phyloP scores from a whole-genome alignment of 1,140 invertebrate genomes.

The Heliconius melpomene region DNA sequence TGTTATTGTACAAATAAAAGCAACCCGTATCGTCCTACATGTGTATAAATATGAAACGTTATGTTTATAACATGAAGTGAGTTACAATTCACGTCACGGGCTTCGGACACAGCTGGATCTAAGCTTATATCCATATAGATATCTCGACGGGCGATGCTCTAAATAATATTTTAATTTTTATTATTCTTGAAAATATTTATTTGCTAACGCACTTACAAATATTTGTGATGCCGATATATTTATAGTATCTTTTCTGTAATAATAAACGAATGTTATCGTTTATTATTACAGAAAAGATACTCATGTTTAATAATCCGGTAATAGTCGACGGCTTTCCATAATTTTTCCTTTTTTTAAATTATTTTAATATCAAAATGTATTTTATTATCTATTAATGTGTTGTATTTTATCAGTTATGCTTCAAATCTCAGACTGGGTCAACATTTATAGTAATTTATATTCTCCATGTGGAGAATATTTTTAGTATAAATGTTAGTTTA shows the following conservation, averaged over 20 bases:
- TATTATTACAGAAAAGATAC: background rate
- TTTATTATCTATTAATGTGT: too few species aligned
- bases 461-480: too few species aligned
- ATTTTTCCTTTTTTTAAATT: background rate
- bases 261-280: too few species aligned
- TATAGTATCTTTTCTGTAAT: too few species aligned
- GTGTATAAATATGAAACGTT: background rate
- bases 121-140: slow-evolving; percentile 2
- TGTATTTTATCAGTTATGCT: too few species aligned
- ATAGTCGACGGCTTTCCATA: background rate
- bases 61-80: background rate
- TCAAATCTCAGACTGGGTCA: too few species aligned
- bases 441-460: too few species aligned
- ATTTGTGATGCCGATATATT: background rate
- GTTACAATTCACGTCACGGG: background rate
- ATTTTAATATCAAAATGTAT: too few species aligned
- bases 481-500: too few species aligned
- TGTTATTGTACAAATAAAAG: background rate
- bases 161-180: background rate
- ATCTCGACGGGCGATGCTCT: background rate
- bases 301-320: background rate
- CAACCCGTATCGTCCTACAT: too few species aligned
- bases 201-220: background rate
- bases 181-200: background rate
- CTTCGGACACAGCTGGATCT: background rate